phyloP scores from a whole-genome alignment of 2,888 invertebrate species.

The Tetranychus piercei region DNA sequence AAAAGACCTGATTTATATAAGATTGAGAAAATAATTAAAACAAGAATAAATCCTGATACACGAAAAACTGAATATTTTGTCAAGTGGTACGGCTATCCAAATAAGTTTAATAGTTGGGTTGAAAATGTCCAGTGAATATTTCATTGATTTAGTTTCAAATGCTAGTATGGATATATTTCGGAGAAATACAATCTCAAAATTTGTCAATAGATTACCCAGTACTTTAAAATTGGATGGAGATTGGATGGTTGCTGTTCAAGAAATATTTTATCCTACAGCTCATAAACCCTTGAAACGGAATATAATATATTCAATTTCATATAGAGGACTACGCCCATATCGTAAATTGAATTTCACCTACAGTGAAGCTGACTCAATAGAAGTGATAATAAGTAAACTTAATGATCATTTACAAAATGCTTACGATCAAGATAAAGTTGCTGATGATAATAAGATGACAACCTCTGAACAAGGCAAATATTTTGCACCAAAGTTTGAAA shows the following conservation, averaged over 20 bases:
- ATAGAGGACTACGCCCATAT: no score
- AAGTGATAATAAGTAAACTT: no score
- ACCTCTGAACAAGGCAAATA: no score
- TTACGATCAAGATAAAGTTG: no score
- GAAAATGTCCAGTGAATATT: slow-evolving; percentile 2
- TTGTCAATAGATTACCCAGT: neutral
- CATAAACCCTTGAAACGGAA: neutral
- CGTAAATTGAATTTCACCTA: no score
- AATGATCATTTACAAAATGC: no score
- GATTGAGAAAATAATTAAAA: neutral
- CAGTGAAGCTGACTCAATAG: no score
- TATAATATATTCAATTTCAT: no score
- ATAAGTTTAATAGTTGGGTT: neutral
- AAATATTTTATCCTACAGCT: neutral
- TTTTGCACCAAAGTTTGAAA: no score
- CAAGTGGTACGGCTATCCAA: neutral
- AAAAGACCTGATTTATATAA: neutral
- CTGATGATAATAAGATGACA: no score
- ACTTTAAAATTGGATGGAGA: neutral
- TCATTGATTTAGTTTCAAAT: neutral
- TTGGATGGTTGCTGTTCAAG: neutral
- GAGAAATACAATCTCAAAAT: neutral
- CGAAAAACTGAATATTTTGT: slow-evolving; percentile 1
- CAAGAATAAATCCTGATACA: neutral
- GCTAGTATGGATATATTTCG: neutral